Evolutionary conservation across 1,140 invertebrate genomes (phyloP), one percentile per base, ranked within the genome.

Genomic region (Drosophila pseudoobscura): DNA sequence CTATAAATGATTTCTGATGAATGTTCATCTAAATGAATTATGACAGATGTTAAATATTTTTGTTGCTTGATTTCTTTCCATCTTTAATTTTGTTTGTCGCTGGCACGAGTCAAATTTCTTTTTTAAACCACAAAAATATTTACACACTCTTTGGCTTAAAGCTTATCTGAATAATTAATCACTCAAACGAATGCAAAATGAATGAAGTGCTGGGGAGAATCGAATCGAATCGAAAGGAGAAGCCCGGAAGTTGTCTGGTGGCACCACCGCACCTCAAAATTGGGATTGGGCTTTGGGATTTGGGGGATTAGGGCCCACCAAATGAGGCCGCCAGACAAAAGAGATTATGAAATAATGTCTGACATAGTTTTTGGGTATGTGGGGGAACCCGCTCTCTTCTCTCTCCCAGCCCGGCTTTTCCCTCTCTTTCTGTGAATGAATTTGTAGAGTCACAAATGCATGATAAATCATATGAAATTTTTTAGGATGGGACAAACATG

Each of bases 361-460:
- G 83, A 88, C 84, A 88, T 79, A 89, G 83, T 87, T 87, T 88
- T 17, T 17, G 17, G 17, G 17, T 17, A 17, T 17, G 17, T 17
- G 17, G 17, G 17, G 17, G 17, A 17, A 17, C 72, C 41, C 31
- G 3, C 31, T 35, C 8, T 35, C 31, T 35, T 44, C 52, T 50
- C 57, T 44, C 50, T n/a, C 29, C 1, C 9, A 39, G 31, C 11
- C 8, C 3, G 31, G 3, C 31, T 35, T 53, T 5, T 54, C 56
- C 50, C 54, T 44, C 50, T 17, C 22, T 53, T 52, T 29, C 52
- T 55, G 47, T 58, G 79, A 52, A 61, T 69, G 82, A 85, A 80
- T 78, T 17, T 88, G 84, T 89, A 74, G 74, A 90, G 88, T 90
- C 88, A 90, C 80, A 90, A 80, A 70, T 78, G 88, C 77, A 90